Evolutionary conservation across 2,797 vertebrate genomes (phyloP).

Genomic region (Spinus olivaceus): DNA sequence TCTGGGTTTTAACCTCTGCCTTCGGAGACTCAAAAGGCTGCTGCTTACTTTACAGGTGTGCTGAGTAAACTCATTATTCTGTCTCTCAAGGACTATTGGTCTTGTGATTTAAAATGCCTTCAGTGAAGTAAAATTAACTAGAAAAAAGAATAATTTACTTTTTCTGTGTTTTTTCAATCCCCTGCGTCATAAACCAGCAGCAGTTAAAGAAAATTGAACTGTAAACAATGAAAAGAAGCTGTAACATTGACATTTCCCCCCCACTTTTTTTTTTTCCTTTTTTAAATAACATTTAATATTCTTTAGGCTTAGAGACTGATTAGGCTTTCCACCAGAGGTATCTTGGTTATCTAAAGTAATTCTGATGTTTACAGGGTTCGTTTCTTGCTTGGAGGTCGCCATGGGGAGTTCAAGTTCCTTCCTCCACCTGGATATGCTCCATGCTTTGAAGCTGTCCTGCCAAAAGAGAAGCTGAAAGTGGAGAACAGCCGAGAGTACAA

Average conservation of each 20-base stretch:
- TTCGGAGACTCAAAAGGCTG: not conserved
- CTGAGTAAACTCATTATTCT: not conserved
- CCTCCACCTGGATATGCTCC: slow-evolving; percentile 92
- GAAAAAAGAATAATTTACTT: not conserved
- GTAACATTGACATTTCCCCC: accelerated
- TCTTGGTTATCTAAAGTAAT: not conserved
- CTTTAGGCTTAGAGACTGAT: not conserved
- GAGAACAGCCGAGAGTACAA: slow-evolving; percentile 88
- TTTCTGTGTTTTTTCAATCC: not conserved
- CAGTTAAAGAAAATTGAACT: not conserved
- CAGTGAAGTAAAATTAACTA: not conserved
- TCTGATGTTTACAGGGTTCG: slow-evolving; percentile 79
- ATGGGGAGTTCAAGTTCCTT: slow-evolving; percentile 96
- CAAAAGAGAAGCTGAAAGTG: slow-evolving; percentile 90
- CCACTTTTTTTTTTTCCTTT: accelerated
- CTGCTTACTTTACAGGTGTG: not conserved
- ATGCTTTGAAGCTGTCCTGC: slow-evolving; percentile 91
- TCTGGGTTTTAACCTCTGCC: not conserved
- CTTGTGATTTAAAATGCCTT: not conserved
- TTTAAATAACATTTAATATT: not conserved
- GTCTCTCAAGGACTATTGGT: not conserved
- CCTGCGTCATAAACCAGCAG: not conserved
- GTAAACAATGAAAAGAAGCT: not conserved
- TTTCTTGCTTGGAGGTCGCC: slow-evolving; percentile 91
- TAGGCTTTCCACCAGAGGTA: not conserved